Evolutionary conservation across 2,888 invertebrate species (phyloP), one percentile per base, ranked within the genome.

Genomic region (Drosophila testacea): DNA sequence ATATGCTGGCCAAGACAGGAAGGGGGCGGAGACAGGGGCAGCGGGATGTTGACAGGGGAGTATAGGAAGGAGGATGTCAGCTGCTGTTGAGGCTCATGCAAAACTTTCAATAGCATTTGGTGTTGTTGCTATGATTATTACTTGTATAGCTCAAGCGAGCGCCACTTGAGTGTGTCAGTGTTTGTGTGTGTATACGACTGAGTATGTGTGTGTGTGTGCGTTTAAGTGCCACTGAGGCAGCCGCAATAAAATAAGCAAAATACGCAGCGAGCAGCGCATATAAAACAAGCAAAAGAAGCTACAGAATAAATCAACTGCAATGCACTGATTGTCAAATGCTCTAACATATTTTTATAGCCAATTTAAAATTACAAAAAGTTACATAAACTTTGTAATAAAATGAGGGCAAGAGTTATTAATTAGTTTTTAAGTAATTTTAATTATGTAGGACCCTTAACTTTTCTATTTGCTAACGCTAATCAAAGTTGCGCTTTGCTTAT

Each of bases 41-140:
- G 6, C 7, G 16, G 5, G 27, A 9, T n/a, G 28, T 6, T 4
- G 9, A 36, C n/a, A 16, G 16, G 34, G 22, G 11, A 30, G 7
- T 0, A 10, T 2, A 4, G 39, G 7, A 22, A 16, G 48, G 10
- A 32, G 44, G 22, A 22, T 51, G 48, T 39, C 22, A 10, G 47
- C 71, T 48, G 74, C 39, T 61, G 64, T 13, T 54, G 39, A 51
- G 44, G 65, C 74, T 68, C 71, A 74, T 74, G 74, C 75, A 70
- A 85, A 81, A 85, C 86, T 81, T 81, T 85, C 86, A 81, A 76
- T 85, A 80, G 69, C 80, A 60, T 68, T 79, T 60, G 57, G 51
- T 46, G 62, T 60, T 63, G 62, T 52, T 71, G 60, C 47, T 67
- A 52, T 73, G 78, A 73, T 81, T 84, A 71, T 79, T 79, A 75